Percentiles rank a stretch among this genome's conserved stretches.
Evolutionary conservation across 2,113 vertebrate species (phyloP).

Genomic region (Nerophis lumbriciformis): DNA sequence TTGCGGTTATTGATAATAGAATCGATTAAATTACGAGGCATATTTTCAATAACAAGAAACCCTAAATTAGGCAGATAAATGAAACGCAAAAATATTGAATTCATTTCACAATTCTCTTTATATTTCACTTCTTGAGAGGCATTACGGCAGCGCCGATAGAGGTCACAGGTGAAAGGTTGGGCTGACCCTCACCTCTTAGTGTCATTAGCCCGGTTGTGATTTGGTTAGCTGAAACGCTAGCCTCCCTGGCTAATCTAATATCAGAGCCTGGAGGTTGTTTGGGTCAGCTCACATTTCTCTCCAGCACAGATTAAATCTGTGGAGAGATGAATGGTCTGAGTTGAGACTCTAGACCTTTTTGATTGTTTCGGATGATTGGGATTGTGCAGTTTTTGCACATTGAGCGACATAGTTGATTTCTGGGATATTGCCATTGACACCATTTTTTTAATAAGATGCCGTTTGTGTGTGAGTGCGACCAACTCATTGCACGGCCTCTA

Average conservation of each 20-base stretch:
- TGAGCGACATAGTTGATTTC: constrained; percentile 28
- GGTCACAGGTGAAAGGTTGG: constrained; percentile 45
- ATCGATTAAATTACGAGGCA: too few relatives aligned
- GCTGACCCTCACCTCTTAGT: constrained; percentile 48
- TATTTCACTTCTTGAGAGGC: neutral
- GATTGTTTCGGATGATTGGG: constrained; percentile 40
- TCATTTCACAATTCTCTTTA: neutral
- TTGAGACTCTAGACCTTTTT: neutral
- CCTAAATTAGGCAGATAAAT: neutral
- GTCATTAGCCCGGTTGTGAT: constrained; percentile 57
- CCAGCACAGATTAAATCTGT: constrained; percentile 51
- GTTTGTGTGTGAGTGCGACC: too few relatives aligned
- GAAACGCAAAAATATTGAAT: neutral
- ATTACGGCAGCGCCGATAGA: constrained; percentile 16
- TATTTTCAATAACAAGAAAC: too few relatives aligned
- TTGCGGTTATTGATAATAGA: neutral
- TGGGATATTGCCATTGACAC: neutral
- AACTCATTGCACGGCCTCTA: too few relatives aligned
- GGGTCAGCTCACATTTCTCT: constrained; percentile 61
- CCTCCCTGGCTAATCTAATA: constrained; percentile 56
- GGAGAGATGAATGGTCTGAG: constrained; percentile 42
- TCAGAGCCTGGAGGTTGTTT: constrained; percentile 43
- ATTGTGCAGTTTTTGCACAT: constrained; percentile 9
- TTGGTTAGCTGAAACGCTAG: constrained; percentile 62
- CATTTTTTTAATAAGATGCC: too few relatives aligned